phyloP scores from a whole-genome alignment of 2,113 vertebrate species.

The Xenopus borealis region DNA sequence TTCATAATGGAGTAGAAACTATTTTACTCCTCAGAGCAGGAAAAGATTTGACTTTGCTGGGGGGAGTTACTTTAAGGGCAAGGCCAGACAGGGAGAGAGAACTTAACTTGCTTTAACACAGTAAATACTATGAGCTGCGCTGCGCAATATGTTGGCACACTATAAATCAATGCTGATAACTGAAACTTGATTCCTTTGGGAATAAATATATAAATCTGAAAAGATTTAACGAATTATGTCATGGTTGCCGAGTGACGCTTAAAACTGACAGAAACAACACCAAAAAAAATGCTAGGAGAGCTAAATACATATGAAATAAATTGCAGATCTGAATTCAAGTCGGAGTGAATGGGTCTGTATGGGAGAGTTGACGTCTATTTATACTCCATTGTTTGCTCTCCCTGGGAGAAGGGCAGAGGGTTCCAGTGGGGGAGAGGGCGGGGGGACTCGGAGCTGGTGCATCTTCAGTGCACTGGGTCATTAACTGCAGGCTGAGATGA shows the following conservation, averaged over 20 bases:
- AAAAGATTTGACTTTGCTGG: neutral
- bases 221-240: no score
- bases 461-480: neutral
- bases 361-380: constrained; percentile 30
- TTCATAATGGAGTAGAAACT: constrained; percentile 35
- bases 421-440: constrained; percentile 13
- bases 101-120: no score
- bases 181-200: no score
- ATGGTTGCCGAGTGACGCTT: no score
- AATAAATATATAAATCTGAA: no score
- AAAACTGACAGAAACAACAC: no score
- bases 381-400: constrained; percentile 36
- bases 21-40: constrained; percentile 25
- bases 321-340: constrained; percentile 34
- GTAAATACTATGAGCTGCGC: no score
- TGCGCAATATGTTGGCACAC: no score
- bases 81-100: no score
- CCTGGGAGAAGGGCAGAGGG: constrained; percentile 43
- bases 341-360: constrained; percentile 25
- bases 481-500: constrained; percentile 2
- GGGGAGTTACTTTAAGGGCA: no score
- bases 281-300: neutral
- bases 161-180: no score
- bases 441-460: constrained; percentile 14
- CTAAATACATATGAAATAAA: constrained; percentile 28